Percentiles rank a stretch among this genome's conserved stretches.
Evolutionary conservation across 2,888 invertebrate genomes (phyloP).

Genomic region (Lasioglossum calceatum): DNA sequence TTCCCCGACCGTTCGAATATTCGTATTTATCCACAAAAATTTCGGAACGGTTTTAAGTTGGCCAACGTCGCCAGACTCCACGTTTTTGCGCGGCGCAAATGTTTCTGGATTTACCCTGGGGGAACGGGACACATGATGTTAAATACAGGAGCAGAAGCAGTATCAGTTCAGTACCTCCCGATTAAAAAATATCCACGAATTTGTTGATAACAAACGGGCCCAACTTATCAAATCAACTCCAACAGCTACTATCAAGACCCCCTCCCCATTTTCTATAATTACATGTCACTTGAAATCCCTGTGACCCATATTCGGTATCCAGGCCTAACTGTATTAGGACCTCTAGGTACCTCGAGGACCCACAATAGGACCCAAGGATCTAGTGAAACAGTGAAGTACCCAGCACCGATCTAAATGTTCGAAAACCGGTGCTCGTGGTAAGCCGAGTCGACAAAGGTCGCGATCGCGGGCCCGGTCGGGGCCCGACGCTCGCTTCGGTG

Average conservation of each 20-base stretch:
- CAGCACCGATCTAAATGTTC: neutral
- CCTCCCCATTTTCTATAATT: neutral
- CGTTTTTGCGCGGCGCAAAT: too few species aligned
- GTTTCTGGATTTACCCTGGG: neutral
- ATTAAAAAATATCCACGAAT: too few species aligned
- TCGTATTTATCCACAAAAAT: neutral
- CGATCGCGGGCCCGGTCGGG: slow-evolving; percentile 45
- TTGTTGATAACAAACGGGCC: too few species aligned
- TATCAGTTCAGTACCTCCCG: neutral
- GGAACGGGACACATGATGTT: neutral
- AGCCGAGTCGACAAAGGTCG: slow-evolving; percentile 10
- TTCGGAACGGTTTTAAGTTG: neutral
- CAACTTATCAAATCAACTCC: too few species aligned
- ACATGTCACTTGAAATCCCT: neutral
- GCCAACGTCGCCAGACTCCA: too few species aligned
- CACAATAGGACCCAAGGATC: neutral
- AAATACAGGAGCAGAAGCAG: neutral
- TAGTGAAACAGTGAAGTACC: neutral
- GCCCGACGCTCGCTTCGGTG: slow-evolving; percentile 44
- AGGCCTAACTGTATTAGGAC: neutral
- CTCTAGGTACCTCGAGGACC: neutral
- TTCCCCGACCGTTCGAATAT: neutral
- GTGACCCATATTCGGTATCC: neutral
- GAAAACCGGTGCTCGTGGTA: neutral
- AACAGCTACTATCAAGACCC: too few species aligned